Conservation (phyloP, 2,113 vertebrate species). For the Brienomyrus brachyistius region DNA sequence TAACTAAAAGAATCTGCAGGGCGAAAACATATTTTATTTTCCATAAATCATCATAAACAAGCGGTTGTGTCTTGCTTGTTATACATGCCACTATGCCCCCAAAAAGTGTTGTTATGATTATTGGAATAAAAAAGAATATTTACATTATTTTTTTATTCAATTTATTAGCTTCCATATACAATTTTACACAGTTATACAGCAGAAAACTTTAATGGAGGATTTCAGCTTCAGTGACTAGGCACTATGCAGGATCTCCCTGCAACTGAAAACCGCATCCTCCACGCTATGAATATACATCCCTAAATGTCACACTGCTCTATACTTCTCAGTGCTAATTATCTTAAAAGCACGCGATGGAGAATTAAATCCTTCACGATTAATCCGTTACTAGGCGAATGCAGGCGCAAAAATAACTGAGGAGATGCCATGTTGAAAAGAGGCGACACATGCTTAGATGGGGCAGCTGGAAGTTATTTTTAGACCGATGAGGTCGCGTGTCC, state of each 20-base stretch:
- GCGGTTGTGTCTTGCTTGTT: not conserved
- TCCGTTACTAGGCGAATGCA: not conserved
- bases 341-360: not conserved
- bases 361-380: not conserved
- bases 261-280: not conserved
- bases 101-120: not conserved
- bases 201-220: not conserved
- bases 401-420: conserved; percentile 8
- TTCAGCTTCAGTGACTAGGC: not conserved
- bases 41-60: not conserved
- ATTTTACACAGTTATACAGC: not conserved
- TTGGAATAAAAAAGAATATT: not conserved
- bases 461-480: conserved; percentile 61
- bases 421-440: not conserved
- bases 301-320: not conserved
- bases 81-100: not conserved
- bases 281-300: not conserved
- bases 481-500: conserved; percentile 2
- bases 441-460: conserved; percentile 38
- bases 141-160: not conserved
- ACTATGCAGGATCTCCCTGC: not conserved
- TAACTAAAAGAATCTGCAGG: not conserved
- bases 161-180: not conserved
- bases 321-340: not conserved
- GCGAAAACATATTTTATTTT: not conserved